Evolutionary conservation across 2,888 invertebrate genomes (phyloP).

Genomic region (Hyles lineata): DNA sequence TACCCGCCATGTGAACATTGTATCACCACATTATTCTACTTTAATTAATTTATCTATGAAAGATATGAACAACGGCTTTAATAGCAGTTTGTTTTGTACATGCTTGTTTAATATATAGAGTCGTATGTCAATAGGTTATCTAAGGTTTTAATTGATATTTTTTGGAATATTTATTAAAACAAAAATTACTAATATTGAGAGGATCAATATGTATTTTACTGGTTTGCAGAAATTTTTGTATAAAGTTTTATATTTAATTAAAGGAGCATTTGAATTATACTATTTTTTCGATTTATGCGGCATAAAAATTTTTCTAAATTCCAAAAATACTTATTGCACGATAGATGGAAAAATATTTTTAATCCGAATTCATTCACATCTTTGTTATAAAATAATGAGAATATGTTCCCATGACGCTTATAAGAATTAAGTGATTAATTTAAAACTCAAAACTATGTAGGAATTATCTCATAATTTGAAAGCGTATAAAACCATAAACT

Average conservation of each 20-base stretch:
- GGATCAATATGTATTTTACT: not conserved
- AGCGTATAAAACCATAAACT: constrained; percentile 11
- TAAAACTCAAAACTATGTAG: not conserved
- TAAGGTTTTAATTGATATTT: no score
- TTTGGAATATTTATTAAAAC: no score
- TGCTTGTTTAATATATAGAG: not conserved
- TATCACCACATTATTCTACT: not conserved
- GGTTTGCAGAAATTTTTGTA: no score
- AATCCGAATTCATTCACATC: no score
- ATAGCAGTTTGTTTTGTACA: not conserved
- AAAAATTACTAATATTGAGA: not conserved
- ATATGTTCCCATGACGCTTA: not conserved
- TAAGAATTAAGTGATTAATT: not conserved
- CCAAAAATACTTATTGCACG: no score
- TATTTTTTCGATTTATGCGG: no score
- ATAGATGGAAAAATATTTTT: no score
- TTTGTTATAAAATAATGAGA: not conserved
- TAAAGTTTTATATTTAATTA: no score
- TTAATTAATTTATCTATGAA: not conserved
- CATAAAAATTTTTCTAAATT: no score
- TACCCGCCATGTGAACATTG: not conserved
- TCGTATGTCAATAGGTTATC: no score
- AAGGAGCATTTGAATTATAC: no score
- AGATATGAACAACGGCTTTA: not conserved
- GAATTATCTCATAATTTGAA: not conserved